A percentile compares a stretch with the other conserved stretches of the same genome.
Evolutionary conservation across 2,888 invertebrate genomes (phyloP).

Genomic region (Cepaea hortensis): DNA sequence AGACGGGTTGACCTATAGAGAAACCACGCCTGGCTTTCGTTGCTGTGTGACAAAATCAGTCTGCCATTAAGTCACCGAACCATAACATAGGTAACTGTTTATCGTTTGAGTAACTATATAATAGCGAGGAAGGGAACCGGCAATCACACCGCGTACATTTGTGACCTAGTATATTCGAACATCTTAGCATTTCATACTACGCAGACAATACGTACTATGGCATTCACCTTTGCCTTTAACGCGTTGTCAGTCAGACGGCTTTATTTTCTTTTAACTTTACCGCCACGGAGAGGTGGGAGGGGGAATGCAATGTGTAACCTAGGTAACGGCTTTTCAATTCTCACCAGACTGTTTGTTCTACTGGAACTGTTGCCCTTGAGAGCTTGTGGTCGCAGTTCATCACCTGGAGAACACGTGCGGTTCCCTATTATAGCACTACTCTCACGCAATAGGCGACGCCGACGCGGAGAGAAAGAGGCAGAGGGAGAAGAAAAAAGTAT

Average conservation of each 20-base stretch:
- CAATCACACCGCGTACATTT: no score
- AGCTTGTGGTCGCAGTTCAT: slow-evolving; percentile 41
- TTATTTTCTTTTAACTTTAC: slow-evolving; percentile 2
- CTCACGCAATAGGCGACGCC: slow-evolving; percentile 31
- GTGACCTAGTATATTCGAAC: no score
- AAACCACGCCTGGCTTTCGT: no score
- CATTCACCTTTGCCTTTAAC: no score
- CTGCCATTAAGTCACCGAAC: no score
- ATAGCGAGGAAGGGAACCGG: no score
- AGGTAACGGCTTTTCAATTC: slow-evolving; percentile 39
- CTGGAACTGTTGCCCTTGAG: slow-evolving; percentile 35
- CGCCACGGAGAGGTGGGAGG: not conserved
- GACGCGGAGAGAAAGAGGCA: not conserved
- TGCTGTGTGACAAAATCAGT: no score
- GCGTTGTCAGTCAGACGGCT: not conserved
- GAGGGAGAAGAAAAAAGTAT: not conserved
- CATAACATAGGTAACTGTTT: no score
- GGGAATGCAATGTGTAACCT: not conserved
- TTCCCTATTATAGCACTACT: slow-evolving; percentile 27
- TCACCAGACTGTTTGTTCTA: slow-evolving; percentile 38
- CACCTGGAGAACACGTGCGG: slow-evolving; percentile 46
- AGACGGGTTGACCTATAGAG: no score
- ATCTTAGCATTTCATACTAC: no score
- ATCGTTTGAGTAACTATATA: no score
- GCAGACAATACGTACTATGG: no score